Conservation (phyloP, 2,797 vertebrate species). For the Gymnothorax javanicus region DNA sequence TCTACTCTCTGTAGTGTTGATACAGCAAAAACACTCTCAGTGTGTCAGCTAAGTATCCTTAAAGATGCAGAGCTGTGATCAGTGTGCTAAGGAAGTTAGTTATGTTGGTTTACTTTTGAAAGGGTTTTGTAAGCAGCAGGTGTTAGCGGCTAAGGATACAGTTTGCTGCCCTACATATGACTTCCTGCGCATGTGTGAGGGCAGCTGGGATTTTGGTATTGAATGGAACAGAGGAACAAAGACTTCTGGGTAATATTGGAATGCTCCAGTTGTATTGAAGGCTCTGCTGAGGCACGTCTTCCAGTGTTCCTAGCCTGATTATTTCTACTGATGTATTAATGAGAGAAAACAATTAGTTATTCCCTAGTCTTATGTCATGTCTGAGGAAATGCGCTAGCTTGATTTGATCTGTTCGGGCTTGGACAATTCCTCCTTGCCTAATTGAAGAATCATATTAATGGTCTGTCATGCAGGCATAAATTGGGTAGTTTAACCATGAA, state of each 20-base stretch:
- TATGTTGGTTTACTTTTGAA: not conserved
- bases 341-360: not conserved
- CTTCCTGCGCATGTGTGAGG: not conserved
- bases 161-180: not conserved
- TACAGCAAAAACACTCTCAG: not conserved
- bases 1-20: not conserved
- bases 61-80: not conserved
- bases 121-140: not conserved
- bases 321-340: not conserved
- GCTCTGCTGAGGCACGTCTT: not conserved
- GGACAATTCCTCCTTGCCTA: not conserved
- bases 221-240: not conserved
- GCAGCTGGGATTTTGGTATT: not conserved
- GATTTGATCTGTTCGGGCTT: not conserved
- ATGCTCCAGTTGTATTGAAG: not conserved
- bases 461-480: not conserved
- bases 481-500: not conserved
- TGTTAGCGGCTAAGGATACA: not conserved
- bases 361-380: not conserved
- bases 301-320: not conserved
- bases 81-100: not conserved
- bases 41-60: not conserved
- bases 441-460: not conserved
- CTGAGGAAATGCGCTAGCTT: not conserved
- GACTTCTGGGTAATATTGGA: not conserved